Percentiles rank a stretch among this genome's conserved stretches.
These are phyloP conservation scores for Amphimedon queenslandica DNA, from an alignment of 37 sponge, comb jelly and placozoan genomes.

Conservation along the genomic window DNA sequence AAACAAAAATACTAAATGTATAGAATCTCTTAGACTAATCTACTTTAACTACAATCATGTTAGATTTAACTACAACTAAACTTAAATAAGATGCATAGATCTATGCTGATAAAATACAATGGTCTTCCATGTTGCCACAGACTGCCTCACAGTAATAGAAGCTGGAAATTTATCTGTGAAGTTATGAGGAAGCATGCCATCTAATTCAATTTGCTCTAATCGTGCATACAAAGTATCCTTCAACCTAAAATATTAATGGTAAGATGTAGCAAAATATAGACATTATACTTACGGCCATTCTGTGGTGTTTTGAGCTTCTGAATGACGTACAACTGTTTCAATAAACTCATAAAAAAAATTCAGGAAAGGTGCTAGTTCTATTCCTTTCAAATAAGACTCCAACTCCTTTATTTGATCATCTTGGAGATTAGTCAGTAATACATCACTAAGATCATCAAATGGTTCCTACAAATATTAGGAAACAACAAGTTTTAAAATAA, in stretches of 20 bases:
- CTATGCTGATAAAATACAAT: conserved; percentile 32
- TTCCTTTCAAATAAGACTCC: not conserved
- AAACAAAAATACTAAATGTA: no score
- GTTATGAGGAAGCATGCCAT: not conserved
- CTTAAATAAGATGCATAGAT: no score
- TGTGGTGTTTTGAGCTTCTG: conserved; percentile 2
- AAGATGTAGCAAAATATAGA: no score
- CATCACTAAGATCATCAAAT: conserved; percentile 13
- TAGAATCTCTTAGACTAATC: no score
- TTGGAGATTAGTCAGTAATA: not conserved
- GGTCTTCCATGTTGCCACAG: conserved; percentile 38
- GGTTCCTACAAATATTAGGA: conserved; percentile 47
- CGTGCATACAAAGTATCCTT: not conserved
- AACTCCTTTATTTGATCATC: not conserved
- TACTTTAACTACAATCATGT: no score
- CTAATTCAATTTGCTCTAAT: not conserved
- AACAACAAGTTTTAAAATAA: no score
- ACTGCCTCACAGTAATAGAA: conserved; percentile 21
- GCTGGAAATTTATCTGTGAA: conserved; percentile 4
- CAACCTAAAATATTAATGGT: not conserved
- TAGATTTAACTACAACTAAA: no score
- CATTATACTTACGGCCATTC: conserved; percentile 8
- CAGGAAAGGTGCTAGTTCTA: conserved; percentile 15
- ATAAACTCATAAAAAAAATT: conserved; percentile 35
- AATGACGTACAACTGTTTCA: conserved; percentile 11